Evolutionary conservation across 2,797 vertebrate genomes (phyloP).

Genomic region (Serranus cabrilla): DNA sequence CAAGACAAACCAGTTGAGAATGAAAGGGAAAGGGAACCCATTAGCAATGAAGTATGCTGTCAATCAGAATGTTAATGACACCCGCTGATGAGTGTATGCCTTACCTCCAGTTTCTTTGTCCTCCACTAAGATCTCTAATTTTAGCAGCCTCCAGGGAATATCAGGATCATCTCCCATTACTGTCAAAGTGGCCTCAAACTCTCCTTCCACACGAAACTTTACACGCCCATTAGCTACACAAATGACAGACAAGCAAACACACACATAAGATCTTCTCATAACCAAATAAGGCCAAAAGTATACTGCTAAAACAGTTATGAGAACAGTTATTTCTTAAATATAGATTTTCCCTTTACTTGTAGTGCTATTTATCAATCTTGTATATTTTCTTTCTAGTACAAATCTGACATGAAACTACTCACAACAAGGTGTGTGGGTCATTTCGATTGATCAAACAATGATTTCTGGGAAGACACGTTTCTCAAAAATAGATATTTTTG

Average conservation of each 20-base stretch:
- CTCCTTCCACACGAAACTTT: constrained; percentile 98
- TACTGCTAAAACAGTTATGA: neutral
- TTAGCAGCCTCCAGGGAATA: constrained; percentile 97
- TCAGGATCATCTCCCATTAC: constrained; percentile 99
- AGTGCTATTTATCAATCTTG: too few relatives aligned
- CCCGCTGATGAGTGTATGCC: neutral
- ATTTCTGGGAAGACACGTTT: too few relatives aligned
- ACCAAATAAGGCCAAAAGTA: neutral
- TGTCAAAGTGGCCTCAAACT: constrained; percentile 98
- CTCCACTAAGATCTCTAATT: constrained; percentile 97
- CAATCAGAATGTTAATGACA: neutral
- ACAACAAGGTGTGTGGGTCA: too few relatives aligned
- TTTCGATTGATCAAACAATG: too few relatives aligned
- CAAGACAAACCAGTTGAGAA: constrained; percentile 7
- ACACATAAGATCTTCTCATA: neutral
- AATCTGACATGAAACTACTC: too few relatives aligned
- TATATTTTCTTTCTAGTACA: too few relatives aligned
- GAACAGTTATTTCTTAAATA: too few relatives aligned
- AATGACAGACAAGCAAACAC: constrained; percentile 22
- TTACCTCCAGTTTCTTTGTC: constrained; percentile 99
- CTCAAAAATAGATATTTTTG: too few relatives aligned
- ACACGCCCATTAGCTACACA: constrained; percentile 95
- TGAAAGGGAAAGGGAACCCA: neutral
- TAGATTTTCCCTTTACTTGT: too few relatives aligned
- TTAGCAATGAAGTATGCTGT: neutral